These are phyloP conservation scores for Andrena minutula DNA, from an alignment of 2,888 invertebrate genomes.

Conservation along the genomic window DNA sequence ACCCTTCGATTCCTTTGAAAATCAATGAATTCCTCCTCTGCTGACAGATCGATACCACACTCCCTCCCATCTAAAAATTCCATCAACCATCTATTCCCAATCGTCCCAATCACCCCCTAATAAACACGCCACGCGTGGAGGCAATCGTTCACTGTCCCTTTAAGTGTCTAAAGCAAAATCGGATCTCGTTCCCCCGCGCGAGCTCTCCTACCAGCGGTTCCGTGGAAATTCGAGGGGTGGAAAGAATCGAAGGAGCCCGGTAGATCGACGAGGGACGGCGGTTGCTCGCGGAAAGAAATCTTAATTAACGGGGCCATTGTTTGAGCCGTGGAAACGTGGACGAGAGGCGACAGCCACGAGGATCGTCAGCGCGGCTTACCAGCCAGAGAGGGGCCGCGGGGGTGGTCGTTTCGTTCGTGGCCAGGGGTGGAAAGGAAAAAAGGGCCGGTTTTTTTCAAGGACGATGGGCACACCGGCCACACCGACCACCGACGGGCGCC, in stretches of 20 bases:
- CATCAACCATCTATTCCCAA: neutral
- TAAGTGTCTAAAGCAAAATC: constrained; percentile 6
- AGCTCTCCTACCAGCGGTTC: neutral
- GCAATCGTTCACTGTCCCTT: neutral
- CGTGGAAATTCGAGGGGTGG: neutral
- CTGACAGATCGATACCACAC: neutral
- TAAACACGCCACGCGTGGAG: neutral
- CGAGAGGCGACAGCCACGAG: constrained; percentile 67
- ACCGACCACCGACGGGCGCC: constrained; percentile 67
- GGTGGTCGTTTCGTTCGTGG: constrained; percentile 56
- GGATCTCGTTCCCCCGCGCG: neutral
- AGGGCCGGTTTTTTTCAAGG: constrained; percentile 71
- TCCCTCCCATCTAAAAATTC: constrained; percentile 5
- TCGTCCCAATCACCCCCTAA: constrained; percentile 1
- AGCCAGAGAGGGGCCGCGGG: constrained; percentile 22
- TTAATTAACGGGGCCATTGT: constrained; percentile 93
- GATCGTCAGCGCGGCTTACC: constrained; percentile 64
- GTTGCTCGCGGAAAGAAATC: constrained; percentile 88
- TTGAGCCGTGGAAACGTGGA: constrained; percentile 85
- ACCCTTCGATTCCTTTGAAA: no score
- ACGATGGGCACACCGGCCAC: constrained; percentile 73
- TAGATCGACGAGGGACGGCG: constrained; percentile 26
- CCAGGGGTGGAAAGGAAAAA: constrained; percentile 56
- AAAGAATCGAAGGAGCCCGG: constrained; percentile 23
- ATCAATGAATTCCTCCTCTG: no score